A percentile compares a stretch with the other conserved stretches of the same genome.
These are phyloP conservation scores for Trichogramma evanescens DNA, from an alignment of 2,888 invertebrate species.

Conservation along the genomic window DNA sequence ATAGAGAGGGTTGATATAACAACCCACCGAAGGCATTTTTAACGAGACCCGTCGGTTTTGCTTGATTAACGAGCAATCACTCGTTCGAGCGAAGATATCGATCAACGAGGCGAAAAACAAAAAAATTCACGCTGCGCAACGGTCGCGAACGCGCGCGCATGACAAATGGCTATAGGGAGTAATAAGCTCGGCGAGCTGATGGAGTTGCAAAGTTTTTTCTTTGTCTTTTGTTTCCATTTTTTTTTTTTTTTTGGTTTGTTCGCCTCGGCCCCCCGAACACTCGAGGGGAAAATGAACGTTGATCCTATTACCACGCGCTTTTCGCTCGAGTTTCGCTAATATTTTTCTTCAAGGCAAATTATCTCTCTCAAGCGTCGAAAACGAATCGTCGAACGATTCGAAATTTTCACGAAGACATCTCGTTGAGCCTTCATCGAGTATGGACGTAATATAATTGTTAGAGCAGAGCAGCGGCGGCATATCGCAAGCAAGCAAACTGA, in stretches of 20 bases:
- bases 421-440: not conserved
- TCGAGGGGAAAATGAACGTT: too few species aligned
- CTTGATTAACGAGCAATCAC: conserved; percentile 13
- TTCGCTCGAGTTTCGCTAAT: too few species aligned
- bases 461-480: too few species aligned
- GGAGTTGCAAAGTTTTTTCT: not conserved
- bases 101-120: not conserved
- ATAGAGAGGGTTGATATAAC: too few species aligned
- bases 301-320: too few species aligned
- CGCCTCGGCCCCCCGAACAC: not conserved
- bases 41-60: conserved; percentile 6
- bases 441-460: too few species aligned
- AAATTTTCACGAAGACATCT: not conserved
- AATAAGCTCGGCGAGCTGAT: not conserved
- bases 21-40: conserved; percentile 3
- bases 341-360: too few species aligned
- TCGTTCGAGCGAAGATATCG: not conserved
- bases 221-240: not conserved
- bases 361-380: too few species aligned
- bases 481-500: too few species aligned
- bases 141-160: not conserved
- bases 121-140: too few species aligned
- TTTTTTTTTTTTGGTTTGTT: not conserved
- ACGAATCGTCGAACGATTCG: too few species aligned
- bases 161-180: not conserved